A percentile compares a stretch with the other conserved stretches of the same genome.
Evolutionary conservation across 1,140 invertebrate species (phyloP).

Genomic region (Phymastichus coffea): DNA sequence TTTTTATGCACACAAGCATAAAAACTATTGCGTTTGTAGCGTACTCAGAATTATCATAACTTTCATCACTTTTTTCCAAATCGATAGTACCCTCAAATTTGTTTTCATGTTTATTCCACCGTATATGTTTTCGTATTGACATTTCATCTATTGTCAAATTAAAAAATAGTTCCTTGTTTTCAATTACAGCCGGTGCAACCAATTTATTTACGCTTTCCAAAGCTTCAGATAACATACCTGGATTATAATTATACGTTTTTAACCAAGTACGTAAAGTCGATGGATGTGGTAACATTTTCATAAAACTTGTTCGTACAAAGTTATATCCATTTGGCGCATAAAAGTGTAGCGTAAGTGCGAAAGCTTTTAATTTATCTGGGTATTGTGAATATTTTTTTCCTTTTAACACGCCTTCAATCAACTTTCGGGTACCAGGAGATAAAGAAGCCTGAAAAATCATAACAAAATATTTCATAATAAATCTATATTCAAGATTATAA

Average conservation of each 20-base stretch:
- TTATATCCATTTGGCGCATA: not conserved
- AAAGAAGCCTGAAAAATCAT: not conserved
- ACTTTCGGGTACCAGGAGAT: not conserved
- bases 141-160: not conserved
- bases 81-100: not conserved
- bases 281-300: not conserved
- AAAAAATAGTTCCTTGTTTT: not conserved
- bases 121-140: not conserved
- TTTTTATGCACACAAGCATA: conserved; percentile 2
- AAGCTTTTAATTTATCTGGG: not conserved
- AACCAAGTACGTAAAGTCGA: not conserved
- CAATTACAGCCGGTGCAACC: not conserved
- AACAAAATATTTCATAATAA: too few relatives aligned
- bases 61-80: not conserved
- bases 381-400: not conserved
- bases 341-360: not conserved
- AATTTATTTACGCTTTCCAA: not conserved
- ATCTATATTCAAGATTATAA: too few relatives aligned
- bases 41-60: not conserved
- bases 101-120: not conserved
- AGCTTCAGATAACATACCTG: not conserved
- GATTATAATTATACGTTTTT: not conserved
- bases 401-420: not conserved
- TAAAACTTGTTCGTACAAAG: not conserved
- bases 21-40: not conserved